A percentile compares a stretch with the other conserved stretches of the same genome.
These are phyloP conservation scores for Acanthosepion pharaonis DNA, from an alignment of 2,888 invertebrate genomes.

Conservation along the genomic window DNA sequence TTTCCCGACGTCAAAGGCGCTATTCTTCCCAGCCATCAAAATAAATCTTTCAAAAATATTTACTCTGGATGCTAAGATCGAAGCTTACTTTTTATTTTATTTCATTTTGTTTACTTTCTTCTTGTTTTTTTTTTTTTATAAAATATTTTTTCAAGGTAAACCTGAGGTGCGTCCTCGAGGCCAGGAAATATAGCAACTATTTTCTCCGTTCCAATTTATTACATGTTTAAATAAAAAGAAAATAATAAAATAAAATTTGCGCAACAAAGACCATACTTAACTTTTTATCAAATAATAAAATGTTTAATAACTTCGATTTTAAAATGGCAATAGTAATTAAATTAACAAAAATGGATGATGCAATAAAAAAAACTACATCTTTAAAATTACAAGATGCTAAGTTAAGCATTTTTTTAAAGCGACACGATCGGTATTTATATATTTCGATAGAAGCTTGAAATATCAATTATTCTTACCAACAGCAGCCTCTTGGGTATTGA, in stretches of 20 bases:
- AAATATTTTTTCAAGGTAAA: too few species aligned
- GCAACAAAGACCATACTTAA: not conserved
- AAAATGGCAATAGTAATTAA: not conserved
- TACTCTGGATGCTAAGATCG: too few species aligned
- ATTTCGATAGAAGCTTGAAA: not conserved
- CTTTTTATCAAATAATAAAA: not conserved
- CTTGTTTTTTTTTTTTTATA: too few species aligned
- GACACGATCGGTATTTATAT: not conserved
- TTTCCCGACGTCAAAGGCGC: too few species aligned
- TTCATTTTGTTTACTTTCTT: too few species aligned
- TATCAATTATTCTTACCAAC: conserved; percentile 39
- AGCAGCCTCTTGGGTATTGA: conserved; percentile 33
- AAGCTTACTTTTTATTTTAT: too few species aligned
- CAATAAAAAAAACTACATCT: not conserved
- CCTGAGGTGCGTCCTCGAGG: too few species aligned
- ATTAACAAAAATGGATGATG: not conserved
- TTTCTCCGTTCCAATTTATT: too few species aligned
- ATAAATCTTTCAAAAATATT: too few species aligned
- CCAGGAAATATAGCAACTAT: too few species aligned
- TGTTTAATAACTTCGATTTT: not conserved
- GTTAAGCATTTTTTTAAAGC: too few species aligned
- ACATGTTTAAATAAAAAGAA: not conserved
- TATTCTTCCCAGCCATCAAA: too few species aligned
- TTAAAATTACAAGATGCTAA: not conserved
- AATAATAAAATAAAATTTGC: not conserved